Evolutionary conservation across 2,797 vertebrate genomes (phyloP), one percentile per base, ranked within the genome.

Genomic region (Pseudochaenichthys georgianus): DNA sequence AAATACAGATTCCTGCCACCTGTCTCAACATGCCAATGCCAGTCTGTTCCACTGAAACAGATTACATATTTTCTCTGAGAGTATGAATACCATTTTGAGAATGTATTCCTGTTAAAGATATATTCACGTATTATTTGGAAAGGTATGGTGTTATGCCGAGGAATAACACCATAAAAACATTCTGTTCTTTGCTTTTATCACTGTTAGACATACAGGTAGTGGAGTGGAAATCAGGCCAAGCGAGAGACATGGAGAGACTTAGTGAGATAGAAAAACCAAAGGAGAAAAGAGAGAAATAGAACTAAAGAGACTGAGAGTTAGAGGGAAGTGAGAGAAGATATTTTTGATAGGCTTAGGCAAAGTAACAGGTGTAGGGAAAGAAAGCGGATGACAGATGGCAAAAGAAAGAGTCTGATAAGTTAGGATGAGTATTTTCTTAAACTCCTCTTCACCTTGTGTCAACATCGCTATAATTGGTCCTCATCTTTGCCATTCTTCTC

Each of bases 201-300:
- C 55, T 50, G 68, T 16, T 21, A 41, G 77, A 79, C 64, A 55
- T 72, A 5, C 28, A 28, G 28, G 28, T 28, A 81, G 57, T 69
- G 71, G 70, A 83, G 85, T 31, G 58, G 23, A 84, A 87, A 84
- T 23, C 73, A 72, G 78, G 80, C 75, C 74, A 65, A 2, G 51
- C 52, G 3, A 3, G 52, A 70, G 63, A 61, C 23, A 0, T 65
- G 64, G 55, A 41, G 42, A 51, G 58, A 70, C 42, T 69, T 31
- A 6, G 57, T 9, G 54, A 75, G 52, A 77, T 0, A n/a, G 70
- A 81, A 41, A 12, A 53, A 53, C 51, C 34, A 38, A 43, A 54
- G 54, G 38, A 55, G 62, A 41, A 67, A 28, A 77, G 68, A 38
- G 72, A 64, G 41, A 13, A 38, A 28, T n/a, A 38, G 54, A 73